Evolutionary conservation across 2,888 invertebrate species (phyloP), one percentile per base, ranked within the genome.

Genomic region (Cristatella mucedo): DNA sequence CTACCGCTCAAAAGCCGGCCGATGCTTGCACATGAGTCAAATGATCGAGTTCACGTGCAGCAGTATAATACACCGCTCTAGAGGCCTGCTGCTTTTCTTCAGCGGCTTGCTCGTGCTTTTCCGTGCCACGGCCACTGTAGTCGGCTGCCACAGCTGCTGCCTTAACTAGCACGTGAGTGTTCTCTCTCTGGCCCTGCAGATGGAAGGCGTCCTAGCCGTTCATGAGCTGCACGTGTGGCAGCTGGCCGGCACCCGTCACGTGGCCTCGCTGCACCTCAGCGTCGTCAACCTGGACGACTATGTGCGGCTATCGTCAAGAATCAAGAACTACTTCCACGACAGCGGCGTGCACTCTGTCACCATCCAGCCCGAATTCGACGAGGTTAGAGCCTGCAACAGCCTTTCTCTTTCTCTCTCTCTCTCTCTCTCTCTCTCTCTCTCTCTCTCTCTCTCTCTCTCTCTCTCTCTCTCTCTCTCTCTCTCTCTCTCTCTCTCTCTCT

Each of bases 191-290:
- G n/a, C n/a, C n/a, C 49, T 54, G 5, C 49, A 68, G 66, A 55
- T 93, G 20, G 86, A 89, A 55, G 93, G 93, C 0, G 86, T 93
- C 18, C 66, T 89, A 40, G 91, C 87, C 0, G 87, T 95, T 1
- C 93, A 95, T 59, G 93, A 95, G 68, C 89, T 95, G 63, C 93
- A 95, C 63, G 85, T 95, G 7, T 95, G 95, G 95, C 93, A 93
- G 69, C 70, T 95, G 52, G 86, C 91, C 26, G 91, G 91, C 0
- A 87, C 89, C 67, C 75, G 89, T 49, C 91, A 93, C 49, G 91
- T 95, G 50, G 93, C 93, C 39, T 89, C 91, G 11, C 91, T 91
- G 4, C 93, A 95, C 62, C 87, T 95, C 59, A 78, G 83, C 52
- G 91, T 89, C 71, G 77, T 83, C 53, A 91, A 89, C 68, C 69